Conservation (phyloP, 2,113 vertebrate species). For the Phodopus roborovskii region DNA sequence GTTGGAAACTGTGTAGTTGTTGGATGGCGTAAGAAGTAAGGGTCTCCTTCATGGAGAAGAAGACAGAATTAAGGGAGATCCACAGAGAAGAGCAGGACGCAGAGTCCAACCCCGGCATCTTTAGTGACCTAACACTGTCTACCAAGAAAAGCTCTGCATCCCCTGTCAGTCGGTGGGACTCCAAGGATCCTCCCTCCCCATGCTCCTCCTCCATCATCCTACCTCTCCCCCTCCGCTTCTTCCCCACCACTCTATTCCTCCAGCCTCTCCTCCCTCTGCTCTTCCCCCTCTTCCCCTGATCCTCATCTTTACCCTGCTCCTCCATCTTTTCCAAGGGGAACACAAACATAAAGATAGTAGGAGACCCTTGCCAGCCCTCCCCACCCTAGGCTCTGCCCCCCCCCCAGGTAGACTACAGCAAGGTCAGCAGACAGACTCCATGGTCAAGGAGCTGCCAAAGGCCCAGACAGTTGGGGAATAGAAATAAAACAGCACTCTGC, state of each 20-base stretch:
- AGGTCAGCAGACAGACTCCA: neutral
- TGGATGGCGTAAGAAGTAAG: neutral
- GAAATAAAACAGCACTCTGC: neutral
- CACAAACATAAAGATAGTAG: neutral
- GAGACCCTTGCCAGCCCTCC: neutral
- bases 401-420: neutral
- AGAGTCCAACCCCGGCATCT: neutral
- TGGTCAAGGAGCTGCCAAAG: too few species aligned
- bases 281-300: neutral
- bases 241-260: neutral
- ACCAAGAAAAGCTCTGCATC: neutral
- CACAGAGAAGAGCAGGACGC: neutral
- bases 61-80: neutral
- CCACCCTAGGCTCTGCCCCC: neutral
- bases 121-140: neutral
- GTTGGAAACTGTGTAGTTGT: neutral
- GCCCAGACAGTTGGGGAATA: neutral
- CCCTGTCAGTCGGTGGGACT: neutral
- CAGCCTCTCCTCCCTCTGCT: neutral
- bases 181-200: neutral
- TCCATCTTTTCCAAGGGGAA: neutral
- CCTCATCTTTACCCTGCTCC: neutral
- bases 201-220: neutral
- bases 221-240: neutral
- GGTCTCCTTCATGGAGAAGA: neutral